Base-by-base conservation (phyloP, 2,888 invertebrate genomes). In the Tenthredo livida region DNA sequence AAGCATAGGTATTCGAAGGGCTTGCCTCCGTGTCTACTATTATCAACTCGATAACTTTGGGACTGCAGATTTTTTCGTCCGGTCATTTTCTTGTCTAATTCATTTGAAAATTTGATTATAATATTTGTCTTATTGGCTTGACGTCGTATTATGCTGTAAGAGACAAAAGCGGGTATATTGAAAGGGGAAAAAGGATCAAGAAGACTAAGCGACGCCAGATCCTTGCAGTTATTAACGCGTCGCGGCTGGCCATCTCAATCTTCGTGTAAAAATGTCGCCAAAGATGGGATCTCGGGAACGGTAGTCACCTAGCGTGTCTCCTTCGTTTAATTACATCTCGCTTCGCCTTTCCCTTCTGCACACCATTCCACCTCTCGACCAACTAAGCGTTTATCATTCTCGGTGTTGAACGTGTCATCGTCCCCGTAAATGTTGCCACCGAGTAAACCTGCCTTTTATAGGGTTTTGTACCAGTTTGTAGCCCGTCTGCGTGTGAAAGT, bases 211-310 rank as follows among this genome's bases (percentile, higher is more conserved):
- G 82, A 67, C 29, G 29, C 29, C 15, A 47, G 82, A 12, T 67
- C 47, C 67, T 50, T 67, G 54, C 21, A 58, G 83, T 83, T 83
- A 83, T 83, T 83, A 83, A 43, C 83, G 83, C 43, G 83, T 54
- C 25, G 33, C 40, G 83, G 65, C 80, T 37, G 80, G 21, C 80
- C 61, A 83, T 67, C 83, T 65, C 25, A 29, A 21, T 15, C 21
- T 29, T 25, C 25, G 15, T n/a, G 80, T 80, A 80, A 83, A 47
- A 83, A 83, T 83, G 47, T 67, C 83, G 67, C 65, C 67, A 67
- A 83, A 83, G 83, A 83, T 83, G 83, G 83, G 61, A 83, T 83
- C 83, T 83, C 83, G 12, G 67, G 4, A 17, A 83, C 83, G 65
- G 83, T 65, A 83, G 67, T 67, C 67, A 47, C 67, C 83, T 29